phyloP scores from a whole-genome alignment of 2,113 vertebrate species.

The Carollia perspicillata region DNA sequence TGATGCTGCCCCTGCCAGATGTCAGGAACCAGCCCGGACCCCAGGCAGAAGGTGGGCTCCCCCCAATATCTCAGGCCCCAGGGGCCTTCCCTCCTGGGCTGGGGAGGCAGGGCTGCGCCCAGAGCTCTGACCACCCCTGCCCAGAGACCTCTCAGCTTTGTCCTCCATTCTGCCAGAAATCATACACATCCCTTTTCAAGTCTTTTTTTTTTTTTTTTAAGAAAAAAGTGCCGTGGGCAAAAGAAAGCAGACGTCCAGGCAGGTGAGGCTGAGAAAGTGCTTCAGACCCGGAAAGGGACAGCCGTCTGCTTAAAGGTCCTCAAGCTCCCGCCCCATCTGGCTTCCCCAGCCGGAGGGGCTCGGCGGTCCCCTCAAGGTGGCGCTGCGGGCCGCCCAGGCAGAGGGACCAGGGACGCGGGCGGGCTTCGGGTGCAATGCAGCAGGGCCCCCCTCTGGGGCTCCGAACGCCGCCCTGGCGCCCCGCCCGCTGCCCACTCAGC shows the following conservation, averaged over 20 bases:
- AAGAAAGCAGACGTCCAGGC: background rate
- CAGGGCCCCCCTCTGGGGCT: background rate
- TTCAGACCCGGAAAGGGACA: background rate
- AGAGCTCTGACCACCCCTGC: accelerated
- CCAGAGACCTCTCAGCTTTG: background rate
- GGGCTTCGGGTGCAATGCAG: background rate
- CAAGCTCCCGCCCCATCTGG: accelerated
- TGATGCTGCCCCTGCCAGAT: accelerated
- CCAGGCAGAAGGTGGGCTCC: background rate
- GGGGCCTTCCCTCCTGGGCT: background rate
- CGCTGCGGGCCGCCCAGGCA: background rate
- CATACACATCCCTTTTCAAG: background rate
- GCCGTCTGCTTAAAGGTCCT: accelerated
- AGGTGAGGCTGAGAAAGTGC: accelerated
- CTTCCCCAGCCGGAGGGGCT: background rate
- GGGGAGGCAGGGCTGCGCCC: background rate
- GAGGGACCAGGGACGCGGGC: no score
- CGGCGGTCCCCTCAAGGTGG: background rate
- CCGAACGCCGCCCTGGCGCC: background rate
- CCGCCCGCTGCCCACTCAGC: background rate
- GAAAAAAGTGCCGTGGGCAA: background rate
- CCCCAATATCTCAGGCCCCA: background rate
- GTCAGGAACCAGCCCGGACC: background rate
- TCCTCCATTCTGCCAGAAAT: background rate
- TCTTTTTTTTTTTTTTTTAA: background rate